Conservation (phyloP, 2,888 invertebrate species). For the Heliconius hortense region DNA sequence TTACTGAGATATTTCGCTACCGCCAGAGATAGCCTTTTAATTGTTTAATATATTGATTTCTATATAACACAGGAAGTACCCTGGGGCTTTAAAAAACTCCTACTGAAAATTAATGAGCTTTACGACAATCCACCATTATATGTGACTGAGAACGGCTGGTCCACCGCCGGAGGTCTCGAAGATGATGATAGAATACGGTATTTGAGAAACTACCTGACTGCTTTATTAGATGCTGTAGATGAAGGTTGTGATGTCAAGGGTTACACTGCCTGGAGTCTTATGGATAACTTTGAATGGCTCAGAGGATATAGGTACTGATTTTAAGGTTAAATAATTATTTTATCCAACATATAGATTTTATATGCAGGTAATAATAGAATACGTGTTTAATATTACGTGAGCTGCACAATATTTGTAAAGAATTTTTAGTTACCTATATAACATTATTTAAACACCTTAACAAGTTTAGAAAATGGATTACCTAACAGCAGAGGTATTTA, state of each 20-base stretch:
- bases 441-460: too few relatives aligned
- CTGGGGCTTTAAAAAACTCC: conserved; percentile 81
- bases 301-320: conserved; percentile 66
- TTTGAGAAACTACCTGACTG: conserved; percentile 66
- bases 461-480: not conserved
- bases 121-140: conserved; percentile 82
- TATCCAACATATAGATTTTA: too few relatives aligned
- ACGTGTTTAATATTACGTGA: too few relatives aligned
- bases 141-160: conserved; percentile 83
- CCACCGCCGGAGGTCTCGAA: conserved; percentile 69
- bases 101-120: conserved; percentile 73
- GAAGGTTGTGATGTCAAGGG: conserved; percentile 75
- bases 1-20: not conserved
- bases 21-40: not conserved
- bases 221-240: conserved; percentile 70
- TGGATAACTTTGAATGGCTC: conserved; percentile 86
- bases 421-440: too few relatives aligned
- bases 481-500: not conserved
- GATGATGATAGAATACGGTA: conserved; percentile 76
- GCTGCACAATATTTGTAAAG: too few relatives aligned
- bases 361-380: too few relatives aligned
- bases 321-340: not conserved
- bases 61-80: conserved; percentile 73
- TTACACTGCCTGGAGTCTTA: conserved; percentile 83
- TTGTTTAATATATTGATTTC: not conserved